These are phyloP conservation scores for Teinopalpus imperialis DNA, from an alignment of 2,888 invertebrate genomes.

Conservation along the genomic window DNA sequence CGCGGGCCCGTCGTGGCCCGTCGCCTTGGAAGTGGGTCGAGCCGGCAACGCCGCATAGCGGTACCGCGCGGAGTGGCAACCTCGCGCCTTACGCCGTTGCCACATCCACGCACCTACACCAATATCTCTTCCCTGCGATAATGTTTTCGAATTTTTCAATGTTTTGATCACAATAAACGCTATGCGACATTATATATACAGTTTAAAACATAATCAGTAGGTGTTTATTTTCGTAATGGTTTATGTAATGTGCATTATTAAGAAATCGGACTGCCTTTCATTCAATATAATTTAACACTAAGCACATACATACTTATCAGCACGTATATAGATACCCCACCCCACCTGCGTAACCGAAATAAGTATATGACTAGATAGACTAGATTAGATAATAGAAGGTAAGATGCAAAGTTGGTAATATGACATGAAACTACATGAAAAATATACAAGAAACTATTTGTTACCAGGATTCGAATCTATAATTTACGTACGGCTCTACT, in stretches of 20 bases:
- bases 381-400: too few relatives aligned
- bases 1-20: slow-evolving; percentile 31
- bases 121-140: slow-evolving; percentile 30
- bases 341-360: too few relatives aligned
- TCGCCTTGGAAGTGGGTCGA: slow-evolving; percentile 40
- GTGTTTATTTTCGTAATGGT: slow-evolving; percentile 1
- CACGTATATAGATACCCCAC: too few relatives aligned
- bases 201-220: not conserved
- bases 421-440: too few relatives aligned
- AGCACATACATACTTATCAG: too few relatives aligned
- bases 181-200: not conserved
- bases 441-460: too few relatives aligned
- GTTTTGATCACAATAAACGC: slow-evolving; percentile 17
- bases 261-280: too few relatives aligned
- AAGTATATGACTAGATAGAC: too few relatives aligned
- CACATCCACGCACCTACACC: slow-evolving; percentile 34
- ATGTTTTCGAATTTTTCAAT: slow-evolving; percentile 27
- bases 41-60: slow-evolving; percentile 65
- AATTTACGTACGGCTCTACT: too few relatives aligned
- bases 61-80: slow-evolving; percentile 63
- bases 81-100: slow-evolving; percentile 35
- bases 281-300: too few relatives aligned
- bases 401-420: too few relatives aligned
- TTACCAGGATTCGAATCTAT: too few relatives aligned
- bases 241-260: slow-evolving; percentile 2